Conservation (phyloP, 2,888 invertebrate genomes). For the Bugula neritina region DNA sequence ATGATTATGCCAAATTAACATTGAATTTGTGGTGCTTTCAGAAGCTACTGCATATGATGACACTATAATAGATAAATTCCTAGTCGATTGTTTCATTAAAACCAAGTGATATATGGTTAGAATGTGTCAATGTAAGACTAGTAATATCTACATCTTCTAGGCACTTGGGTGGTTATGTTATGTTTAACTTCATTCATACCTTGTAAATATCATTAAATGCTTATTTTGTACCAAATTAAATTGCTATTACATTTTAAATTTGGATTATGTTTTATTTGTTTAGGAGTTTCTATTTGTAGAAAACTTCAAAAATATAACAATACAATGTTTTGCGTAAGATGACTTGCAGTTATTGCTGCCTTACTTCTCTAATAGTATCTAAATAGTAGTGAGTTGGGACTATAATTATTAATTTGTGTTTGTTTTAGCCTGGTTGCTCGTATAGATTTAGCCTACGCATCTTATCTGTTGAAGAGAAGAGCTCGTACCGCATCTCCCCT, state of each 20-base stretch:
- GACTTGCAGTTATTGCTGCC: too few relatives aligned
- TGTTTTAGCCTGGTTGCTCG: neutral
- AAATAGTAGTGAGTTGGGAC: too few relatives aligned
- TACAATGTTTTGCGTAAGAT: too few relatives aligned
- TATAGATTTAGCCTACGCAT: too few relatives aligned
- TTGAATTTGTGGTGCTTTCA: slow-evolving; percentile 23
- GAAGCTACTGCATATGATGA: neutral
- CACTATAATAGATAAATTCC: slow-evolving; percentile 27
- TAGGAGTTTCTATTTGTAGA: too few relatives aligned
- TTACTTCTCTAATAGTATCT: too few relatives aligned
- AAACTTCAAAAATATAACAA: too few relatives aligned
- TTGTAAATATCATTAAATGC: neutral
- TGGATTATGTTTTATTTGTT: too few relatives aligned
- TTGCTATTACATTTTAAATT: neutral
- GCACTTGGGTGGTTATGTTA: neutral
- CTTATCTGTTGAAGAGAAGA: too few relatives aligned
- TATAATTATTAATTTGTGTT: too few relatives aligned
- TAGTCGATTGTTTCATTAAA: slow-evolving; percentile 21
- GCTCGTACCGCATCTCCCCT: too few relatives aligned
- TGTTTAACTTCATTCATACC: neutral
- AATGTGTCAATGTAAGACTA: neutral
- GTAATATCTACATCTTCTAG: neutral
- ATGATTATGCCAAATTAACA: slow-evolving; percentile 24
- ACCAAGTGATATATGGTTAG: slow-evolving; percentile 8
- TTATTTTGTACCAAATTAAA: slow-evolving; percentile 23